Percentiles rank a stretch among this genome's conserved stretches.
These are phyloP conservation scores for Pammene fasciana DNA, from an alignment of 2,888 invertebrate species.

Conservation along the genomic window DNA sequence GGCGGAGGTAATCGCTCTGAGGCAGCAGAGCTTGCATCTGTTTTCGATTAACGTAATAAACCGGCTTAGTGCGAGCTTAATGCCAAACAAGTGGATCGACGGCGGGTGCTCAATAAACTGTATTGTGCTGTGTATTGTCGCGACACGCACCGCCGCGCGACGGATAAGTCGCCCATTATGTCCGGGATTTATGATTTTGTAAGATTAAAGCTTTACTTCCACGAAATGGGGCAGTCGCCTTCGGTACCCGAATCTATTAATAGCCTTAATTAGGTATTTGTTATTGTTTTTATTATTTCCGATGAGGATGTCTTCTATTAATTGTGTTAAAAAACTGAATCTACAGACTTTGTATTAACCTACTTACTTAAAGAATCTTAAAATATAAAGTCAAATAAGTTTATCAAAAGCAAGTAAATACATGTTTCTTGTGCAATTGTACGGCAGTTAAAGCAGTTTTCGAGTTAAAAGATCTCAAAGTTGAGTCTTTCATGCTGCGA, in stretches of 20 bases:
- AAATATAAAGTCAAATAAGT: constrained; percentile 29
- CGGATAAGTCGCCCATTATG: constrained; percentile 65
- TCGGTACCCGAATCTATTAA: constrained; percentile 55
- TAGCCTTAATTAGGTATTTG: constrained; percentile 40
- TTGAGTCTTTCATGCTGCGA: constrained; percentile 32
- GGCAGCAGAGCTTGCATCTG: constrained; percentile 46
- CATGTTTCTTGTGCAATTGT: constrained; percentile 34
- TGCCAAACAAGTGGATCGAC: constrained; percentile 52
- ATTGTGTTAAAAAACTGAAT: neutral
- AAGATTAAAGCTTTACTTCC: constrained; percentile 62
- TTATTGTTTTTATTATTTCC: neutral
- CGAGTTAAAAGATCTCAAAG: constrained; percentile 33
- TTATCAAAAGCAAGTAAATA: constrained; percentile 25
- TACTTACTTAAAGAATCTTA: neutral
- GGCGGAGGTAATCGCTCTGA: constrained; percentile 30
- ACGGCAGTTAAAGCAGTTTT: constrained; percentile 29
- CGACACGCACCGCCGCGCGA: constrained; percentile 55
- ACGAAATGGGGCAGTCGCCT: neutral
- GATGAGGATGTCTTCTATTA: neutral
- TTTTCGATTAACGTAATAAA: constrained; percentile 55
- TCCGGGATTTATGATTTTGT: constrained; percentile 58
- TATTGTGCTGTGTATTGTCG: constrained; percentile 37
- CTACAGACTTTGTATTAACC: neutral
- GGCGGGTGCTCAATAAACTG: constrained; percentile 41
- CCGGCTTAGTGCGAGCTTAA: constrained; percentile 53